A percentile compares a stretch with the other conserved stretches of the same genome.
Conservation (phyloP, 1,140 invertebrate genomes). For the Papilio dardanus region DNA sequence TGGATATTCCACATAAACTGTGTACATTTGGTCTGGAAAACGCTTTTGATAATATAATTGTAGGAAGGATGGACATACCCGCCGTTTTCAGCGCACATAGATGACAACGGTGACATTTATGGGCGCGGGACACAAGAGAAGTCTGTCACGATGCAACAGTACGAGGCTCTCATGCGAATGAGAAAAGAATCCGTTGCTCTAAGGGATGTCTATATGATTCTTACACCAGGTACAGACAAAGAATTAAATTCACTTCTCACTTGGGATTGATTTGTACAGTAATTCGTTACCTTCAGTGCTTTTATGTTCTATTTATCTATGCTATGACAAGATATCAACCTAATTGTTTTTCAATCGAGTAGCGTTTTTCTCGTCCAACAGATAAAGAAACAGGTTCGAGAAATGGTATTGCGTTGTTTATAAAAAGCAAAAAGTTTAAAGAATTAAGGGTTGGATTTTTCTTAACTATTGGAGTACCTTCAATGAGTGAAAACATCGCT, state of each 20-base stretch:
- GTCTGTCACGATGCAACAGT: slow-evolving; percentile 87
- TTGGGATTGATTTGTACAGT: not conserved
- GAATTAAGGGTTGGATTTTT: slow-evolving; percentile 6
- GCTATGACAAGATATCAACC: not conserved
- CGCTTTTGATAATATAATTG: not conserved
- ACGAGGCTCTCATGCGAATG: slow-evolving; percentile 87
- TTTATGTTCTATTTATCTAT: not conserved
- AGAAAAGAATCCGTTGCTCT: slow-evolving; percentile 81
- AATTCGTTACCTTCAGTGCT: too few species aligned
- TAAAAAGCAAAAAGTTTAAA: slow-evolving; percentile 5
- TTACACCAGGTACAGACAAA: slow-evolving; percentile 87
- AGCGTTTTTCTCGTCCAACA: not conserved
- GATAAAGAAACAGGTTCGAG: slow-evolving; percentile 16
- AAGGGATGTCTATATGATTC: slow-evolving; percentile 88
- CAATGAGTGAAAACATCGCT: not conserved
- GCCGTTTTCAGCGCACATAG: slow-evolving; percentile 88
- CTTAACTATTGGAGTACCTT: not conserved
- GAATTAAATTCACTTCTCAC: not conserved
- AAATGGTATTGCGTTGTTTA: not conserved
- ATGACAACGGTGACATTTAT: slow-evolving; percentile 88
- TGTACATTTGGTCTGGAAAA: not conserved
- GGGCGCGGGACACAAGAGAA: slow-evolving; percentile 91
- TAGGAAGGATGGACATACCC: slow-evolving; percentile 81
- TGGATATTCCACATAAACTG: too few species aligned
- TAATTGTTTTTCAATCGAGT: too few species aligned